Evolutionary conservation across 2,113 vertebrate species (phyloP).

Genomic region (Orientallactaga bullata): DNA sequence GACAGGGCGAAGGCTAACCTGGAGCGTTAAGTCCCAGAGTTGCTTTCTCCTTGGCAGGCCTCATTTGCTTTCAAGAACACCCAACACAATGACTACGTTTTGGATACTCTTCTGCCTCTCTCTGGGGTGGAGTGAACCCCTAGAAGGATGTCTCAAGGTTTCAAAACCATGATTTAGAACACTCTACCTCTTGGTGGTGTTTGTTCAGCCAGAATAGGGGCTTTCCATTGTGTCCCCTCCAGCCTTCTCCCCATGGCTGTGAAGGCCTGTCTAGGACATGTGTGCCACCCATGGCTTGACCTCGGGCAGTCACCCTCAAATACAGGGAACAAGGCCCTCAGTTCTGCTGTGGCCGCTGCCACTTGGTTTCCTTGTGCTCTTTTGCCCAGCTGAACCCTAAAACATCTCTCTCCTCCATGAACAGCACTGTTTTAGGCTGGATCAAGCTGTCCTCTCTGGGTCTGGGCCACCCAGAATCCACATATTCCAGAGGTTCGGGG

Average conservation of each 20-base stretch:
- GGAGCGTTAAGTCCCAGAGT: neutral
- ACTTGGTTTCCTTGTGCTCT: neutral
- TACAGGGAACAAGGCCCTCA: neutral
- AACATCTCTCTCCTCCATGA: slow-evolving; percentile 74
- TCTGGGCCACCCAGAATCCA: slow-evolving; percentile 81
- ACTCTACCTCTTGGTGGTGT: neutral
- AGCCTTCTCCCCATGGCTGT: neutral
- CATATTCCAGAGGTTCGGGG: slow-evolving; percentile 82
- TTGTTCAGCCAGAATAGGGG: neutral
- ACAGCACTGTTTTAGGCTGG: slow-evolving; percentile 74
- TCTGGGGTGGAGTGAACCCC: neutral
- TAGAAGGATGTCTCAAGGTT: neutral
- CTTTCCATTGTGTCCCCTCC: neutral
- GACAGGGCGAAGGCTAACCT: neutral
- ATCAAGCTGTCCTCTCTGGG: slow-evolving; percentile 57
- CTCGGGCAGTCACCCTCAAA: neutral
- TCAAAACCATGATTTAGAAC: neutral
- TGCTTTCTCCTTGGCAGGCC: neutral
- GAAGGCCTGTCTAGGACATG: neutral
- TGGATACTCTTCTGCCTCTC: neutral
- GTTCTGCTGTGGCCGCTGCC: neutral
- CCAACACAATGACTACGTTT: neutral
- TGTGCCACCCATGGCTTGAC: neutral
- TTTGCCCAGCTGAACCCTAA: slow-evolving; percentile 53
- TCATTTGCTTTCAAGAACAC: neutral